Conservation (phyloP, 2,797 vertebrate genomes). For the Mastacembelus armatus region DNA sequence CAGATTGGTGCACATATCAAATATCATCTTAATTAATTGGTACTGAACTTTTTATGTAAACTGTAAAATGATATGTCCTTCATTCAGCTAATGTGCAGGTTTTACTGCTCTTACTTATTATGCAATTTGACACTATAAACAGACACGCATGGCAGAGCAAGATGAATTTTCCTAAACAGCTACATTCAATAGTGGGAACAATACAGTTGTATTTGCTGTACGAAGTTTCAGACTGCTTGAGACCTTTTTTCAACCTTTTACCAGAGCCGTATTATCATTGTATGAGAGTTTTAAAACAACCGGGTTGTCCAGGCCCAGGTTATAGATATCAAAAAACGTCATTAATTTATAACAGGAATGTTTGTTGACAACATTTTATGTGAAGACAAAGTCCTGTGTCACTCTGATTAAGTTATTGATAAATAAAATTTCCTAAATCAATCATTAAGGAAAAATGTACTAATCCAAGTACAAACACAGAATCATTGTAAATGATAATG, state of each 20-base stretch:
- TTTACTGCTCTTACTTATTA: constrained; percentile 23
- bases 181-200: constrained; percentile 35
- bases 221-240: not conserved
- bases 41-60: constrained; percentile 43
- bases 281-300: not conserved
- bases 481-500: not conserved
- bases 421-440: too few species aligned
- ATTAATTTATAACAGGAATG: too few species aligned
- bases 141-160: not conserved
- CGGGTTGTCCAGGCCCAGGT: too few species aligned
- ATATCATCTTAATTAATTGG: constrained; percentile 33
- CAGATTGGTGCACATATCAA: not conserved
- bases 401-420: too few species aligned
- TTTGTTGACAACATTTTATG: too few species aligned
- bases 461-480: constrained; percentile 2
- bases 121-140: constrained; percentile 47
- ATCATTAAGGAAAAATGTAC: too few species aligned
- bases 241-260: not conserved
- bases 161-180: constrained; percentile 23
- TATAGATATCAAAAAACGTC: too few species aligned
- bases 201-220: constrained; percentile 22
- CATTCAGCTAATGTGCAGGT: constrained; percentile 30
- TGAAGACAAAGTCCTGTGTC: too few species aligned
- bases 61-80: constrained; percentile 33
- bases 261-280: not conserved